phyloP scores from a whole-genome alignment of 2,888 invertebrate species.

The Sinohyriopsis cumingii region DNA sequence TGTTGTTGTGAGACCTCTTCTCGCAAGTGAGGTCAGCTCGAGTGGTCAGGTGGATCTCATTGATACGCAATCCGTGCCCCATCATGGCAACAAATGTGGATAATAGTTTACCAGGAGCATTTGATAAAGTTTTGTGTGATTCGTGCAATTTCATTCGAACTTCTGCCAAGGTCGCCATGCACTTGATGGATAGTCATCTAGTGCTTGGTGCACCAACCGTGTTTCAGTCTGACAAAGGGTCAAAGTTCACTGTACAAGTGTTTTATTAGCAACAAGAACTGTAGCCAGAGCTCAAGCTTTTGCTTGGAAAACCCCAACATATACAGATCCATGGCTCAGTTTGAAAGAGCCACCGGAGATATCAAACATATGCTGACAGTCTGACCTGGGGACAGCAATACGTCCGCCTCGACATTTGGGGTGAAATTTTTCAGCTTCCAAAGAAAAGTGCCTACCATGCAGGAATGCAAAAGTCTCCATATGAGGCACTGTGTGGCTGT shows the following conservation, averaged over 20 bases:
- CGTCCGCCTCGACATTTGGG: conserved; percentile 20
- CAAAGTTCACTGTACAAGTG: conserved; percentile 25
- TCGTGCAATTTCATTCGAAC: conserved; percentile 16
- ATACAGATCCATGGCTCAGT: conserved; percentile 28
- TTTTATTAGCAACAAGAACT: conserved; percentile 20
- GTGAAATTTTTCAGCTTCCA: conserved; percentile 25
- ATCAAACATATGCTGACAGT: conserved; percentile 34
- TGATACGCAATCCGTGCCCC: no score
- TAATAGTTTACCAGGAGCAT: no score
- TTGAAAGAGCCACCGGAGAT: conserved; percentile 28
- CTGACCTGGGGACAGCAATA: conserved; percentile 31
- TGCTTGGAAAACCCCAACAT: conserved; percentile 30
- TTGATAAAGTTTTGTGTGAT: background rate
- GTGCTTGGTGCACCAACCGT: conserved; percentile 22
- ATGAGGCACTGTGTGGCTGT: conserved; percentile 21
- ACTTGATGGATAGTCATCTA: conserved; percentile 24
- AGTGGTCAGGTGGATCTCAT: no score
- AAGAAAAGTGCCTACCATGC: conserved; percentile 22
- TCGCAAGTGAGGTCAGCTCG: no score
- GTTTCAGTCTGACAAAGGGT: conserved; percentile 27
- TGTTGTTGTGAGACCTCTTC: no score
- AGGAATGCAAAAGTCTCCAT: conserved; percentile 23
- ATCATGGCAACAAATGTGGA: no score
- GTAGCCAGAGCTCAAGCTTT: conserved; percentile 29
- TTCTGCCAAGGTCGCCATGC: conserved; percentile 19